These are phyloP conservation scores for Anolis carolinensis DNA, from an alignment of 2,113 vertebrate genomes.

Conservation along the genomic window DNA sequence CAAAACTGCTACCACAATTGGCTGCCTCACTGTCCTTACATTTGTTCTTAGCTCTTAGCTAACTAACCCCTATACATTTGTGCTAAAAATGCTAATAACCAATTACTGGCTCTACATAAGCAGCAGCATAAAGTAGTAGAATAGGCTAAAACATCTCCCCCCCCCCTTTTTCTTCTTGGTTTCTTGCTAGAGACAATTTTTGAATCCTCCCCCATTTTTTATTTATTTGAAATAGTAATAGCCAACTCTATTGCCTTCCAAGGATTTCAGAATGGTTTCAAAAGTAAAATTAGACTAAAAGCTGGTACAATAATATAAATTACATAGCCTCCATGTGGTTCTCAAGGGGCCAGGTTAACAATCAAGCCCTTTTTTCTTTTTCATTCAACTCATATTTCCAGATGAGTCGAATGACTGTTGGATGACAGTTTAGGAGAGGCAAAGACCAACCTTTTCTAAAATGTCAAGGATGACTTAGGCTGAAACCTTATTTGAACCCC, in stretches of 20 bases:
- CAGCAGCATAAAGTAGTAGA: no score
- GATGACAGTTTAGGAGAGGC: not conserved
- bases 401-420: not conserved
- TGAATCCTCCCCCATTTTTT: not conserved
- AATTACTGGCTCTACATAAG: no score
- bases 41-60: no score
- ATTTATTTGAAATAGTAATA: not conserved
- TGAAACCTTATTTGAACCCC: constrained; percentile 16
- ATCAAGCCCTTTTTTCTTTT: not conserved
- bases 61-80: no score
- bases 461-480: constrained; percentile 2
- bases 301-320: not conserved
- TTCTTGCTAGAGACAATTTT: no score
- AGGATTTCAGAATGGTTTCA: not conserved
- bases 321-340: not conserved
- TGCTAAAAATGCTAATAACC: no score
- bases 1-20: no score
- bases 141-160: no score
- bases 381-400: no score
- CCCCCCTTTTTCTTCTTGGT: no score
- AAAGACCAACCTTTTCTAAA: constrained; percentile 4
- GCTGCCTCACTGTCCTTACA: no score
- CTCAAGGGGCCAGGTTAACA: not conserved
- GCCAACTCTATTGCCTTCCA: not conserved
- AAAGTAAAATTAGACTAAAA: not conserved